These are phyloP conservation scores for Procambarus clarkii DNA, from an alignment of 1,140 invertebrate species.

Conservation along the genomic window DNA sequence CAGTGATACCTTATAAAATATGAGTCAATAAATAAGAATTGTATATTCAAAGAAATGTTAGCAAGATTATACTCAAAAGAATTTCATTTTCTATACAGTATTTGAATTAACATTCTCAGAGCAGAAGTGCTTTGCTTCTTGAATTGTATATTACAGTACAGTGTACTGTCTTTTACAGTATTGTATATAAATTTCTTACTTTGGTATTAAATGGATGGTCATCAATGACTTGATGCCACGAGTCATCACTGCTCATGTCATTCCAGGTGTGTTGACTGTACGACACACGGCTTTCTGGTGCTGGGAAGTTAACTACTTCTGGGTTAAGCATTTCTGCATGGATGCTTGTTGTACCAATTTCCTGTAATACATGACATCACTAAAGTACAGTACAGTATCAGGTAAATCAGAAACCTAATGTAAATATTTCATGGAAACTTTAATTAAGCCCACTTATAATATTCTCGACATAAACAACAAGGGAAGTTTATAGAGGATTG, in stretches of 20 bases:
- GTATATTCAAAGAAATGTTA: no score
- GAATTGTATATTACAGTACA: background rate
- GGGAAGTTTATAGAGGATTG: no score
- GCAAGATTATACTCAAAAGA: no score
- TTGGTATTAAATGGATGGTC: conserved; percentile 41
- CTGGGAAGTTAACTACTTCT: conserved; percentile 21
- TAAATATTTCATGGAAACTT: no score
- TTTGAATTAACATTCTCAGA: background rate
- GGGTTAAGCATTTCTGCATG: conserved; percentile 26
- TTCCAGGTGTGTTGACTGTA: conserved; percentile 29
- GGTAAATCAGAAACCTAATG: no score
- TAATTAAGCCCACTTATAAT: no score
- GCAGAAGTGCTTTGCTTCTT: background rate
- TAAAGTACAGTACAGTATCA: no score
- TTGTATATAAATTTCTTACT: background rate
- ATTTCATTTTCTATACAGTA: background rate
- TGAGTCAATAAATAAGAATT: background rate
- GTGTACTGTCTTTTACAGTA: no score
- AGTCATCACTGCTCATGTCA: background rate
- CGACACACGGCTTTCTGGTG: conserved; percentile 5
- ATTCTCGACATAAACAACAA: no score
- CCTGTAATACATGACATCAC: background rate
- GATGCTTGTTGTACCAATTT: background rate
- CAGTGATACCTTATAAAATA: conserved; percentile 12
- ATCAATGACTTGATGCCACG: conserved; percentile 15